Conservation (phyloP, 2,888 invertebrate species). For the Gonocerus acuteangulatus region DNA sequence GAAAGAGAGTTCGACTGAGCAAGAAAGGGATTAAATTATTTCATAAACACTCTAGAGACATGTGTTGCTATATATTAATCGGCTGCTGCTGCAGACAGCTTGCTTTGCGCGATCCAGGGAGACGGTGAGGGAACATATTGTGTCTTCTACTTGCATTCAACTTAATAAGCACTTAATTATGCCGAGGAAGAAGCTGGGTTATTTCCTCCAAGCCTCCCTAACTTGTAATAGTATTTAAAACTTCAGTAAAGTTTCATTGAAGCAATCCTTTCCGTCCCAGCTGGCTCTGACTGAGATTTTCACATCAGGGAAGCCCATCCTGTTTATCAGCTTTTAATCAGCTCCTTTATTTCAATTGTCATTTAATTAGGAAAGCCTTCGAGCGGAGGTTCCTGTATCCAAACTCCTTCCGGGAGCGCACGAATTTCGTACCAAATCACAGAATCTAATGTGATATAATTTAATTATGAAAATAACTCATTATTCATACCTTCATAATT, state of each 20-base stretch:
- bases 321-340: slow-evolving; percentile 17
- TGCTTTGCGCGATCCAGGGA: background rate
- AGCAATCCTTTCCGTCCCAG: slow-evolving; percentile 11
- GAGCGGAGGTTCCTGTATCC: background rate
- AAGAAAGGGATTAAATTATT: slow-evolving; percentile 21
- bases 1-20: background rate
- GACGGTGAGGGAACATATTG: slow-evolving; percentile 5
- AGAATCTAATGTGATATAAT: too few relatives aligned
- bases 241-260: slow-evolving; percentile 22
- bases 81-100: background rate
- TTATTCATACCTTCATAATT: too few relatives aligned
- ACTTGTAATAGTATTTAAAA: slow-evolving; percentile 28
- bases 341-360: slow-evolving; percentile 2
- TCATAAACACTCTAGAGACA: slow-evolving; percentile 19
- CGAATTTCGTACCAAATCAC: too few relatives aligned
- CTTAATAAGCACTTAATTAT: slow-evolving; percentile 26
- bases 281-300: slow-evolving; percentile 16
- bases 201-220: slow-evolving; percentile 13
- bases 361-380: background rate
- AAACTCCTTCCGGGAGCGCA: background rate
- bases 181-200: slow-evolving; percentile 17
- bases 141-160: slow-evolving; percentile 24
- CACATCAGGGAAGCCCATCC: slow-evolving; percentile 15
- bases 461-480: too few relatives aligned
- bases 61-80: slow-evolving; percentile 23